A percentile compares a stretch with the other conserved stretches of the same genome.
phyloP scores from a whole-genome alignment of 92 coral and sea anemone species.

The Umimayanthus chanpuru region DNA sequence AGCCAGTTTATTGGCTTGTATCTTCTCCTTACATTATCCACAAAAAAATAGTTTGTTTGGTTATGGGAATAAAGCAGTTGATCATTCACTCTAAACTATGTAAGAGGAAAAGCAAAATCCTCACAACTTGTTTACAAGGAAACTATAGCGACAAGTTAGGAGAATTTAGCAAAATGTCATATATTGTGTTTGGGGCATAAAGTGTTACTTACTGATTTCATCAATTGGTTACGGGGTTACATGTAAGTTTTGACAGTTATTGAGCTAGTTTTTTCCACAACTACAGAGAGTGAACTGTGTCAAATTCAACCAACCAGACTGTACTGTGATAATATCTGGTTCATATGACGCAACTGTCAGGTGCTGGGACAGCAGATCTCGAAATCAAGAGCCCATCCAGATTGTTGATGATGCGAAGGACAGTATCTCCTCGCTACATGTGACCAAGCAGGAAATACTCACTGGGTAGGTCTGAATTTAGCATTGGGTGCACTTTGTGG shows the following conservation, averaged over 20 bases:
- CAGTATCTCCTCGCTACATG: constrained; percentile 80
- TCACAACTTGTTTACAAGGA: too few relatives aligned
- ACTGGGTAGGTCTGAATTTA: constrained; percentile 73
- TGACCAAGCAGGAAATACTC: constrained; percentile 86
- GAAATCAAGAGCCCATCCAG: constrained; percentile 94
- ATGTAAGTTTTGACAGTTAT: not conserved
- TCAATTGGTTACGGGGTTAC: not conserved
- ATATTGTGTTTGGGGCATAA: too few relatives aligned
- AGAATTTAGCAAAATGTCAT: too few relatives aligned
- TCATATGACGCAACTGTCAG: constrained; percentile 95
- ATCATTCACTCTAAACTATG: too few relatives aligned
- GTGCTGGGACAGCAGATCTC: constrained; percentile 92
- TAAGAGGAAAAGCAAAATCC: too few relatives aligned
- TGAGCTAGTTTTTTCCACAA: not conserved
- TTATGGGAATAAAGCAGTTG: too few relatives aligned
- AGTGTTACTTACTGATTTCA: too few relatives aligned
- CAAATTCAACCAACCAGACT: constrained; percentile 91
- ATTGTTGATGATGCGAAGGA: constrained; percentile 95
- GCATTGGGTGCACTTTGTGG: too few relatives aligned
- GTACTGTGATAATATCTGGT: constrained; percentile 88
- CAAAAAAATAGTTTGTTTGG: too few relatives aligned
- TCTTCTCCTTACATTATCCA: too few relatives aligned
- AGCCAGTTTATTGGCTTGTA: too few relatives aligned
- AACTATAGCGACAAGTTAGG: too few relatives aligned
- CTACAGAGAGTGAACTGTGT: constrained; percentile 90